Conservation (phyloP, 2,113 vertebrate genomes). For the Colinus virginianus region DNA sequence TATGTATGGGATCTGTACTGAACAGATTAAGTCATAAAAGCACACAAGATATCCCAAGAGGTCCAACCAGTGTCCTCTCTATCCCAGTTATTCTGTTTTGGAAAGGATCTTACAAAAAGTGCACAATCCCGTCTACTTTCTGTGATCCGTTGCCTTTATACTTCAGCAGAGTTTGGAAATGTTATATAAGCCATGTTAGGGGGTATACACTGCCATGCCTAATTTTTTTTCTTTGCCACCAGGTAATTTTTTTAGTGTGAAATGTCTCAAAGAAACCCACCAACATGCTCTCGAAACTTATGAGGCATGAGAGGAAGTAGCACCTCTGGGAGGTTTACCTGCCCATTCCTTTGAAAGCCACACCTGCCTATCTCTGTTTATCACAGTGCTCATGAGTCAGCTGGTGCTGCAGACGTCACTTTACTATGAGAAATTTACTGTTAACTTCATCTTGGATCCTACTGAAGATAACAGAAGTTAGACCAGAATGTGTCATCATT, state of each 20-base stretch:
- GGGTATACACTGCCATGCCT: background rate
- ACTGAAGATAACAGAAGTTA: background rate
- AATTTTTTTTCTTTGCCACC: background rate
- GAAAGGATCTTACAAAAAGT: slow-evolving; percentile 4
- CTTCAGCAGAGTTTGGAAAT: background rate
- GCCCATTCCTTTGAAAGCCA: background rate
- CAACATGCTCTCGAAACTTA: background rate
- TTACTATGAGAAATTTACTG: background rate
- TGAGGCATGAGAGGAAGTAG: background rate
- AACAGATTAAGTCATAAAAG: slow-evolving; percentile 1
- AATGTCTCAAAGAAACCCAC: background rate
- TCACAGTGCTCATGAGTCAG: background rate
- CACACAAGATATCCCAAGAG: background rate
- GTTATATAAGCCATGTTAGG: slow-evolving; percentile 17
- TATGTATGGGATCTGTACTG: background rate
- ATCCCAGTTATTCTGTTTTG: background rate
- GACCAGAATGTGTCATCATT: background rate
- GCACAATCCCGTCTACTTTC: background rate
- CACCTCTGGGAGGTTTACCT: background rate
- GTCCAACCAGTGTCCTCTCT: background rate
- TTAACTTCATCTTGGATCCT: background rate
- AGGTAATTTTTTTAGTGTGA: background rate
- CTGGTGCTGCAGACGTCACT: background rate
- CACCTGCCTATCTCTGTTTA: background rate
- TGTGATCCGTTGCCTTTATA: slow-evolving; percentile 18